Evolutionary conservation across 2,888 invertebrate species (phyloP).

Genomic region (Lithophane ornitopus): DNA sequence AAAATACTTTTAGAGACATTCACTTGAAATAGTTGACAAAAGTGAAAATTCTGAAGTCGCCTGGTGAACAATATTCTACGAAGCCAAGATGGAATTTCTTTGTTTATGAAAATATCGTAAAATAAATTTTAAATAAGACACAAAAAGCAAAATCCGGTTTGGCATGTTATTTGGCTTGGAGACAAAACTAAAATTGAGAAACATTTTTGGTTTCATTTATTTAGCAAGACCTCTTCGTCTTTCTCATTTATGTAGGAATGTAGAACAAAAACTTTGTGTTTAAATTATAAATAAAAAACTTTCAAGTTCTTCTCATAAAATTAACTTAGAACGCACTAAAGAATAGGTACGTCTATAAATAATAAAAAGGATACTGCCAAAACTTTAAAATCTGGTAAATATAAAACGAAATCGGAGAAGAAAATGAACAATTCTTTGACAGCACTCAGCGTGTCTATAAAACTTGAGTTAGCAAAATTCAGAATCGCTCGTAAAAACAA

Average conservation of each 20-base stretch:
- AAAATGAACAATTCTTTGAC: slow-evolving; percentile 56
- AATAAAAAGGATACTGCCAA: slow-evolving; percentile 32
- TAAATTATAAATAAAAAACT: slow-evolving; percentile 5
- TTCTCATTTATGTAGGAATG: slow-evolving; percentile 19
- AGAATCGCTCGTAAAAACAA: slow-evolving; percentile 57
- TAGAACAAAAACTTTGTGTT: slow-evolving; percentile 8
- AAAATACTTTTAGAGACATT: slow-evolving; percentile 65
- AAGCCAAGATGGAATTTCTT: slow-evolving; percentile 32
- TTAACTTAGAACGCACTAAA: slow-evolving; percentile 32
- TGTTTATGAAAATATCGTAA: slow-evolving; percentile 40
- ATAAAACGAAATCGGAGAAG: slow-evolving; percentile 51
- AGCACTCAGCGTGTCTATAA: slow-evolving; percentile 54
- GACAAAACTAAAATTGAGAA: slow-evolving; percentile 51
- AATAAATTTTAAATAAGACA: slow-evolving; percentile 27
- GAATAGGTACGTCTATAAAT: slow-evolving; percentile 23
- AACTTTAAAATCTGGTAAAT: slow-evolving; percentile 52
- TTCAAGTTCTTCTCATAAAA: slow-evolving; percentile 47
- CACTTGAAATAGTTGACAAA: slow-evolving; percentile 54
- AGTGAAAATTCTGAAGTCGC: slow-evolving; percentile 35
- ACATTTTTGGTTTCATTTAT: slow-evolving; percentile 41
- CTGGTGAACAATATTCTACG: slow-evolving; percentile 15
- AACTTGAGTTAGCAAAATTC: slow-evolving; percentile 59
- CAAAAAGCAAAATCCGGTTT: slow-evolving; percentile 28
- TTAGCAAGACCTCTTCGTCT: slow-evolving; percentile 2
- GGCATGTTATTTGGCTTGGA: slow-evolving; percentile 47